Evolutionary conservation across 2,888 invertebrate genomes (phyloP), one percentile per base, ranked within the genome.

Genomic region (Lepidonotus clava): DNA sequence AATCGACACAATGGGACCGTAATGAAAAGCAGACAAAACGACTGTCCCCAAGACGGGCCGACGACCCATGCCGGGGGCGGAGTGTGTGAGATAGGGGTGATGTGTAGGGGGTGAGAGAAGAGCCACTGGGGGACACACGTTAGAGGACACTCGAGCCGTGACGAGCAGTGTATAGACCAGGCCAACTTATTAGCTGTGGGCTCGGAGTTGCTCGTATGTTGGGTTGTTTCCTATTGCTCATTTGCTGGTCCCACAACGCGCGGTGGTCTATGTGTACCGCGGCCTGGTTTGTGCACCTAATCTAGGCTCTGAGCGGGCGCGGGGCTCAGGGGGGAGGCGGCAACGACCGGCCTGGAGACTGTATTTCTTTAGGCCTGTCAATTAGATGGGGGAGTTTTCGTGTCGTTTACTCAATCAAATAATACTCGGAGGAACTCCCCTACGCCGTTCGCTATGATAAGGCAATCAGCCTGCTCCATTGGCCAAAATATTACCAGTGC

Each of bases 21-120:
- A 51, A 80, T 80, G 80, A 80, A 80, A 80, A 80, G 80, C 28
- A 46, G 11, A 80, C 80, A 80, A 80, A 80, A 80, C 51, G 41
- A 38, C 11, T 66, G 66, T 28, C 14, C 11, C 6, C 8, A n/a
- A 8, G 28, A n/a, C 11, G 11, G 66, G 28, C 6, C 8, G 66
- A 66, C 6, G 66, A 8, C n/a, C n/a, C n/a, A n/a, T n/a, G 66
- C 6, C 8, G 66, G 66, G 8, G 66, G 28, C 8, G 66, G 14
- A 66, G 28, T 6, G 28, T 21, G n/a, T 21, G 24, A 24, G 24
- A 28, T 66, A 66, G n/a, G 28, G n/a, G 24, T 6, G 28, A n/a
- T 6, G 6, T 21, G 66, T 6, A 28, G 66, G n/a, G n/a, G 71
- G 71, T 36, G 71, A n/a, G 71, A 11, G 38, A 21, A 8, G 66